These are phyloP conservation scores for Anthoscopus minutus DNA, from an alignment of 2,113 vertebrate species.

Conservation along the genomic window DNA sequence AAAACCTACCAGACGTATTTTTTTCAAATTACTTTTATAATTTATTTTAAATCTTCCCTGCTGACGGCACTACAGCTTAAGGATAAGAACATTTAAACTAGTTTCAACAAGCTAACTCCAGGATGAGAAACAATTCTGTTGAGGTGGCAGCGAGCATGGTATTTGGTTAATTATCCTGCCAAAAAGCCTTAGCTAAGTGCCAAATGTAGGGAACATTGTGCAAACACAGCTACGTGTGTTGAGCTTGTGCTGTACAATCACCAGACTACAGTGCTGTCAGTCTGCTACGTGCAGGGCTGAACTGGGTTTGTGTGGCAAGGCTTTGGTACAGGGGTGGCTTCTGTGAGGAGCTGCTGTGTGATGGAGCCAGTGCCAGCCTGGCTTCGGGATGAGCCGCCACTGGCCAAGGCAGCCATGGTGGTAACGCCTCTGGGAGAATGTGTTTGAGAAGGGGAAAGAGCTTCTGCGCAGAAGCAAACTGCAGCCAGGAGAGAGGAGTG, in stretches of 20 bases:
- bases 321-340: background rate
- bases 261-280: background rate
- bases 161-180: constrained; percentile 20
- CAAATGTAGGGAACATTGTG: background rate
- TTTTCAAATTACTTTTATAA: background rate
- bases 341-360: background rate
- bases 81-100: background rate
- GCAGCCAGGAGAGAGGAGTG: background rate
- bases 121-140: background rate
- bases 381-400: background rate
- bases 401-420: background rate
- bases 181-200: background rate
- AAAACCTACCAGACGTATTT: background rate
- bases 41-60: background rate
- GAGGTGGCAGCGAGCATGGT: background rate
- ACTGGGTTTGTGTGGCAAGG: background rate
- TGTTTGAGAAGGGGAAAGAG: background rate
- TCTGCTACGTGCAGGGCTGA: background rate
- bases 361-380: background rate
- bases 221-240: background rate
- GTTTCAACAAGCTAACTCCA: constrained; percentile 25
- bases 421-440: background rate
- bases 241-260: background rate
- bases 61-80: background rate
- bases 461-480: background rate